phyloP scores from a whole-genome alignment of 2,888 invertebrate species.

The Callinectes sapidus region DNA sequence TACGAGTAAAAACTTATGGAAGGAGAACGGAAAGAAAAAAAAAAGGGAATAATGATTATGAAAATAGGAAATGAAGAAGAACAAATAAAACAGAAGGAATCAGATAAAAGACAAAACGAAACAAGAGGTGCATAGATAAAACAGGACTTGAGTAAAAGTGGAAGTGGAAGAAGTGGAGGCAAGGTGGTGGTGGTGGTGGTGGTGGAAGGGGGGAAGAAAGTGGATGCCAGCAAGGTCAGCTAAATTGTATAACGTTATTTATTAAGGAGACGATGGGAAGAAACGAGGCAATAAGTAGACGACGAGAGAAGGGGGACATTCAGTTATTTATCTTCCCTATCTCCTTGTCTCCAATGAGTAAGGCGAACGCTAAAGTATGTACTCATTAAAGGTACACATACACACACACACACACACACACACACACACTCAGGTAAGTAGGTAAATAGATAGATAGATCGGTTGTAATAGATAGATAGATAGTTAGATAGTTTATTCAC shows the following conservation, averaged over 20 bases:
- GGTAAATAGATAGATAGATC: background rate
- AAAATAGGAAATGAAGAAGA: background rate
- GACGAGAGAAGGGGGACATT: background rate
- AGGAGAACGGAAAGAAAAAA: background rate
- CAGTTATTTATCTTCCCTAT: background rate
- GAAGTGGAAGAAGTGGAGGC: background rate
- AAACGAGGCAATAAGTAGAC: background rate
- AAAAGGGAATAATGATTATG: background rate
- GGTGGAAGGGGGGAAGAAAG: background rate
- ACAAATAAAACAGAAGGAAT: background rate
- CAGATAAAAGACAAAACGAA: no score
- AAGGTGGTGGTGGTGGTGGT: background rate
- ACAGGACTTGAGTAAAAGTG: background rate
- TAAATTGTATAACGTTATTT: background rate
- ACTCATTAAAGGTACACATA: background rate
- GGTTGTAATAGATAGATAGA: constrained; percentile 36
- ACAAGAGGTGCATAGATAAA: no score
- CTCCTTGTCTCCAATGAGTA: background rate
- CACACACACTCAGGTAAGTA: no score
- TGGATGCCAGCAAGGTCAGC: background rate
- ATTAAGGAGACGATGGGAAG: background rate
- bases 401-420: background rate
- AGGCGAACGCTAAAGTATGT: background rate
- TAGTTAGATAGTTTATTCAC: background rate
- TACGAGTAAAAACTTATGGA: background rate